These are phyloP conservation scores for Petaurus breviceps DNA, from an alignment of 2,113 vertebrate species.

Conservation along the genomic window DNA sequence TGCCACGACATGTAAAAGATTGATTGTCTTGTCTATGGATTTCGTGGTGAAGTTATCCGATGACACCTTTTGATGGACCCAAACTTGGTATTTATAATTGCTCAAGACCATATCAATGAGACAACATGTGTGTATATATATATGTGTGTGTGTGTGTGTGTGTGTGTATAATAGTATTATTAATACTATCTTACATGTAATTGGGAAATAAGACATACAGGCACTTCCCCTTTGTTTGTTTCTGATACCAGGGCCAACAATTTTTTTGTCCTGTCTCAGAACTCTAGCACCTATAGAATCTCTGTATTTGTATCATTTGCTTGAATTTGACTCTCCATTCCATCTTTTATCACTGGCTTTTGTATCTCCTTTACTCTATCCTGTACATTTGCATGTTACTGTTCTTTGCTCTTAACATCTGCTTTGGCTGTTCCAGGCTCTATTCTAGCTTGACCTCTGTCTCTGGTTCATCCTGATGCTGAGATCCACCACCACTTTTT, in stretches of 20 bases:
- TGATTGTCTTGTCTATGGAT: too few relatives aligned
- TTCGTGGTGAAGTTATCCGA: too few relatives aligned
- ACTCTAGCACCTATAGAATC: neutral
- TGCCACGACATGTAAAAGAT: neutral
- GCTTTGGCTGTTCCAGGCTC: conserved; percentile 11
- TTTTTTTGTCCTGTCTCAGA: neutral
- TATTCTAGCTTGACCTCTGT: conserved; percentile 1
- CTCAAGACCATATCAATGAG: too few relatives aligned
- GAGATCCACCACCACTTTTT: conserved; percentile 18
- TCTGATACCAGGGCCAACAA: neutral
- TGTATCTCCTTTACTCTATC: conserved; percentile 50
- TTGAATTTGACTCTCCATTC: neutral
- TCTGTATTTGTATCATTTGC: neutral
- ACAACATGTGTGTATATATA: too few relatives aligned
- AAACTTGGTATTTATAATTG: neutral
- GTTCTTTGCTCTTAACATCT: conserved; percentile 22
- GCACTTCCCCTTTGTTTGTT: neutral
- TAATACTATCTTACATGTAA: too few relatives aligned
- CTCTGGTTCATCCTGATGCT: neutral
- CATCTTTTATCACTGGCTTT: neutral
- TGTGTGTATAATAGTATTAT: too few relatives aligned
- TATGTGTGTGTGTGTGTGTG: too few relatives aligned
- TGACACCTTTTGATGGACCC: neutral
- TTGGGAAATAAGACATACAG: too few relatives aligned
- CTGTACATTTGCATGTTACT: conserved; percentile 42